Evolutionary conservation across 1,140 invertebrate genomes (phyloP).

Genomic region (Drosophila nikananu): DNA sequence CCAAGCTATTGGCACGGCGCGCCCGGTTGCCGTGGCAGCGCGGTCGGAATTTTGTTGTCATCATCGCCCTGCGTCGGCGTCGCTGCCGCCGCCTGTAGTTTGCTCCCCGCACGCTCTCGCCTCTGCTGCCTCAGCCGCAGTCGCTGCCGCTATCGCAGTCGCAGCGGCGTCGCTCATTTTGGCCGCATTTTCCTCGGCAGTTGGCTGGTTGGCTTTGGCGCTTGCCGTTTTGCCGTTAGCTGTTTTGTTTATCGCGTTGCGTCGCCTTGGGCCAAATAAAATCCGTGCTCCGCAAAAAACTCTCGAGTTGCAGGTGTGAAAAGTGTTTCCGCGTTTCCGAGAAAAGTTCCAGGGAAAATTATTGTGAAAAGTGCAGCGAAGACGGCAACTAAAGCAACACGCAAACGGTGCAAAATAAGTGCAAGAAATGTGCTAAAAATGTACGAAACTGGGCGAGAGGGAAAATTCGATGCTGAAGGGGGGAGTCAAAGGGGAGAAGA

Average conservation of each 20-base stretch:
- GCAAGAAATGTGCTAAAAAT: constrained; percentile 79
- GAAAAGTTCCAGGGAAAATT: constrained; percentile 15
- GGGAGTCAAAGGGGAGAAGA: neutral
- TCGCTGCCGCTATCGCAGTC: constrained; percentile 9
- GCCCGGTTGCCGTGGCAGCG: constrained; percentile 56
- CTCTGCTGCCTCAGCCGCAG: constrained; percentile 22
- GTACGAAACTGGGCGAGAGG: constrained; percentile 63
- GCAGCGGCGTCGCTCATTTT: constrained; percentile 49
- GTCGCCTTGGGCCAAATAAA: constrained; percentile 36
- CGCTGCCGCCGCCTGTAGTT: constrained; percentile 39
- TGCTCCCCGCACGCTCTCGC: constrained; percentile 40
- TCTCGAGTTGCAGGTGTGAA: constrained; percentile 27
- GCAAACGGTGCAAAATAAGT: constrained; percentile 56
- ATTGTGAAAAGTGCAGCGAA: constrained; percentile 2
- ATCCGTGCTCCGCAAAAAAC: constrained; percentile 26
- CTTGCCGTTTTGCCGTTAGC: constrained; percentile 32
- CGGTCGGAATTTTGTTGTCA: constrained; percentile 54
- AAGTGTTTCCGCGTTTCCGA: constrained; percentile 16
- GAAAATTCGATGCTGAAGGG: neutral
- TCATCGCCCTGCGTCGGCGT: constrained; percentile 43
- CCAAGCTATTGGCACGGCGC: constrained; percentile 25
- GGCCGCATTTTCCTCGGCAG: constrained; percentile 60
- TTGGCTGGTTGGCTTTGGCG: constrained; percentile 57
- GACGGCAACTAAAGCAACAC: constrained; percentile 16
- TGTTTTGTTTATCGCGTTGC: constrained; percentile 35